Conservation (phyloP, 2,797 vertebrate species). For the Alauda arvensis region DNA sequence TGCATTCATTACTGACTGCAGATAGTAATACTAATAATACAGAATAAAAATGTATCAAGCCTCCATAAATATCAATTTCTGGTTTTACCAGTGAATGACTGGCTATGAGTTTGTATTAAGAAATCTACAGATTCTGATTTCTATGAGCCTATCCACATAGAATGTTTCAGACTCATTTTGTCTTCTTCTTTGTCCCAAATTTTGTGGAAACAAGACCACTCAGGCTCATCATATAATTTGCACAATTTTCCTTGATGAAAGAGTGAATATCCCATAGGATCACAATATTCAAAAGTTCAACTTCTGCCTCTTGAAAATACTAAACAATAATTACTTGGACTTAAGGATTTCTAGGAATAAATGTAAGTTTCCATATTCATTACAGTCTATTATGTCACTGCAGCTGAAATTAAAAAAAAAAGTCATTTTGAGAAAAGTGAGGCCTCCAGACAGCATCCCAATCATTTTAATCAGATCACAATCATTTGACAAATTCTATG, state of each 20-base stretch:
- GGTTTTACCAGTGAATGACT: not conserved
- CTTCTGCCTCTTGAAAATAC: not conserved
- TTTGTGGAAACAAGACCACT: not conserved
- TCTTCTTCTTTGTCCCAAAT: not conserved
- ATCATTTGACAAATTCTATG: not conserved
- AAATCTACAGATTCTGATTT: not conserved
- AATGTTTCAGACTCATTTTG: not conserved
- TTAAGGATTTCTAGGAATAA: constrained; percentile 13
- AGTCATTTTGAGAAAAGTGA: not conserved
- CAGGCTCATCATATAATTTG: not conserved
- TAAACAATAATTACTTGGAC: not conserved
- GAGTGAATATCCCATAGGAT: not conserved
- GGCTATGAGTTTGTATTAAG: not conserved
- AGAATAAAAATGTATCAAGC: not conserved
- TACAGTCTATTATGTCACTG: not conserved
- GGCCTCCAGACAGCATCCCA: not conserved
- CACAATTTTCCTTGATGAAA: not conserved
- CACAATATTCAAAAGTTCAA: not conserved
- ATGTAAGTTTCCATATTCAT: not conserved
- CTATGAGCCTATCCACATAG: not conserved
- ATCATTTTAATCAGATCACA: not conserved
- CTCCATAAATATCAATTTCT: not conserved
- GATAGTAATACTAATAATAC: not conserved
- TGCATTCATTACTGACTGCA: not conserved
- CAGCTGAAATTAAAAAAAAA: not conserved